Percentiles rank a stretch among this genome's conserved stretches.
Evolutionary conservation across 2,888 invertebrate genomes (phyloP).

Genomic region (Chalcosyrphus nemorum): DNA sequence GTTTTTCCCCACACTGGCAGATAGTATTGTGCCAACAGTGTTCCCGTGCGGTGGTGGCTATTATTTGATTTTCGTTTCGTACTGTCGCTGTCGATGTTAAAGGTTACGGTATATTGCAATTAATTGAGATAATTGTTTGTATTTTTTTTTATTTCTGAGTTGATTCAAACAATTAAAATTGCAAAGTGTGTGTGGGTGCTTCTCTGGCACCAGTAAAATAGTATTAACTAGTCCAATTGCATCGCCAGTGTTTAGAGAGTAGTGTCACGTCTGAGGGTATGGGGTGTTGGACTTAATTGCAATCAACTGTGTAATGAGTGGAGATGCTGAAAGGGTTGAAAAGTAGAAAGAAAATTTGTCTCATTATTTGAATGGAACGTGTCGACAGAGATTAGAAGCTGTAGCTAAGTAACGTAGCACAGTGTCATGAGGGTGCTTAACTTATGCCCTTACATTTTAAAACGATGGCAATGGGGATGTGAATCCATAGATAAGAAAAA

Average conservation of each 20-base stretch:
- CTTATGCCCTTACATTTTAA: neutral
- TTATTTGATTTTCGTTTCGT: neutral
- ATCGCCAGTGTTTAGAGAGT: slow-evolving; percentile 21
- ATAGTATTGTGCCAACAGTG: slow-evolving; percentile 33
- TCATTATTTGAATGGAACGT: neutral
- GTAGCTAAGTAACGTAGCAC: neutral
- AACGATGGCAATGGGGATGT: too few species aligned
- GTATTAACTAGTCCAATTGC: slow-evolving; percentile 44
- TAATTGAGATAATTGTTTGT: neutral
- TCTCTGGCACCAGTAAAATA: neutral
- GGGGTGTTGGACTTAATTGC: neutral
- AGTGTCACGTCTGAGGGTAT: neutral
- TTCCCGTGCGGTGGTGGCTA: slow-evolving; percentile 2
- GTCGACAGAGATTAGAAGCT: too few species aligned
- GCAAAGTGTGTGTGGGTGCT: slow-evolving; percentile 9
- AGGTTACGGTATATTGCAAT: neutral
- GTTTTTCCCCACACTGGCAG: slow-evolving; percentile 7
- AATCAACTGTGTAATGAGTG: too few species aligned
- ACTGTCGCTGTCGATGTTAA: neutral
- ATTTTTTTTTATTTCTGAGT: neutral
- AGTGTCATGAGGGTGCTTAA: neutral
- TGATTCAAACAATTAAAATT: neutral
- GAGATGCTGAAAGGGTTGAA: slow-evolving; percentile 11
- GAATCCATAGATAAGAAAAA: too few species aligned
- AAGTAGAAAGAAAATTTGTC: too few species aligned